Evolutionary conservation across 2,113 vertebrate species (phyloP).

Genomic region (Pachyramphus minor): DNA sequence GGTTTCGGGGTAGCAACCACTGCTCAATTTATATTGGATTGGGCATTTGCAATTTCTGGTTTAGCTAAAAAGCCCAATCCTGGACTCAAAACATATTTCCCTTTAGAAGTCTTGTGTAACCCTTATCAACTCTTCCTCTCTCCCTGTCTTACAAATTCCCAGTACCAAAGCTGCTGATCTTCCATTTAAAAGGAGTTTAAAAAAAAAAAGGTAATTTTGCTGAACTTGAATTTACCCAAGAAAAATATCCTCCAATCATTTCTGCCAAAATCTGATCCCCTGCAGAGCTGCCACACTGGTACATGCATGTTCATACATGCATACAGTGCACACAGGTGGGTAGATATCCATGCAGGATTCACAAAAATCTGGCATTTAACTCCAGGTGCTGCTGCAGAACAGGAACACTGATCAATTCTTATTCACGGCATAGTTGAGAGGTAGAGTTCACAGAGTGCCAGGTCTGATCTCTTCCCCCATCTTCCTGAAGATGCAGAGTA

Average conservation of each 20-base stretch:
- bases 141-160: neutral
- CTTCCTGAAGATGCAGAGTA: constrained; percentile 39
- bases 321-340: neutral
- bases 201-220: neutral
- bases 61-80: neutral
- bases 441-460: neutral
- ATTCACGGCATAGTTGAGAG: neutral
- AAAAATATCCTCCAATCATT: neutral
- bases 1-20: neutral
- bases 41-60: neutral
- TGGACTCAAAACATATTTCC: neutral
- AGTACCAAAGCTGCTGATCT: neutral
- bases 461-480: neutral
- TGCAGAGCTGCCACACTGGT: neutral
- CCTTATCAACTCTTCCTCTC: neutral
- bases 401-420: neutral
- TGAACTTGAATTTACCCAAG: neutral
- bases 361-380: neutral
- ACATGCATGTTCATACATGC: neutral
- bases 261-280: neutral
- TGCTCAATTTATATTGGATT: neutral
- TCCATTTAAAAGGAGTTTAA: neutral
- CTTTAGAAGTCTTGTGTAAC: neutral
- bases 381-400: neutral
- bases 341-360: neutral